A percentile compares a stretch with the other conserved stretches of the same genome.
Conservation (phyloP, 2,797 vertebrate species). For the Yasuhikotakia modesta region DNA sequence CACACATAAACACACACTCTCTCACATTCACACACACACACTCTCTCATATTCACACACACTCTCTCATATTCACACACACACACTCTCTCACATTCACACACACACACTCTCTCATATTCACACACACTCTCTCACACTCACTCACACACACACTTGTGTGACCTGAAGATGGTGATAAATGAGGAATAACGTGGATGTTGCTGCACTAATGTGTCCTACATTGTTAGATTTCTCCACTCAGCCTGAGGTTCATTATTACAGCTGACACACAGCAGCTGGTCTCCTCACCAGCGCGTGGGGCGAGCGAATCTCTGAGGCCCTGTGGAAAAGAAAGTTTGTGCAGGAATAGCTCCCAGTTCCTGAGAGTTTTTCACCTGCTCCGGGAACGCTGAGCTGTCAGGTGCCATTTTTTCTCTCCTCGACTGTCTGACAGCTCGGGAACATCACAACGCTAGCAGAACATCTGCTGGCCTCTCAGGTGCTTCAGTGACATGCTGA, state of each 20-base stretch:
- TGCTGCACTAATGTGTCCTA: neutral
- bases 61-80: no score
- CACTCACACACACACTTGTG: no score
- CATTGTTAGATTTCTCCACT: neutral
- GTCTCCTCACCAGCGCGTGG: neutral
- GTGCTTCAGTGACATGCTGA: constrained; percentile 4
- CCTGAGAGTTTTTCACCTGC: constrained; percentile 9
- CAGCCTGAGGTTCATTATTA: constrained; percentile 24
- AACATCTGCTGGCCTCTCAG: neutral
- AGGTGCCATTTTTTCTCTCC: constrained; percentile 20
- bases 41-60: neutral
- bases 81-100: no score
- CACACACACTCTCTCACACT: no score
- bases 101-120: no score
- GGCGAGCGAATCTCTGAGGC: neutral
- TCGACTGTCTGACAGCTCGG: constrained; percentile 7
- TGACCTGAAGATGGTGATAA: no score
- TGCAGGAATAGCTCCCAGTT: neutral
- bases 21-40: constrained; percentile 13
- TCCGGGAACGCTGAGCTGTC: constrained; percentile 19
- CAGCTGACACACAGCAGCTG: constrained; percentile 22
- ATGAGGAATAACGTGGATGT: neutral
- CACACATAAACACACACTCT: no score
- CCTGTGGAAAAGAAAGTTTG: neutral
- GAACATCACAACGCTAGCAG: constrained; percentile 14